A percentile compares a stretch with the other conserved stretches of the same genome.
Conservation (phyloP, 2,113 vertebrate species). For the Cathartes aura region DNA sequence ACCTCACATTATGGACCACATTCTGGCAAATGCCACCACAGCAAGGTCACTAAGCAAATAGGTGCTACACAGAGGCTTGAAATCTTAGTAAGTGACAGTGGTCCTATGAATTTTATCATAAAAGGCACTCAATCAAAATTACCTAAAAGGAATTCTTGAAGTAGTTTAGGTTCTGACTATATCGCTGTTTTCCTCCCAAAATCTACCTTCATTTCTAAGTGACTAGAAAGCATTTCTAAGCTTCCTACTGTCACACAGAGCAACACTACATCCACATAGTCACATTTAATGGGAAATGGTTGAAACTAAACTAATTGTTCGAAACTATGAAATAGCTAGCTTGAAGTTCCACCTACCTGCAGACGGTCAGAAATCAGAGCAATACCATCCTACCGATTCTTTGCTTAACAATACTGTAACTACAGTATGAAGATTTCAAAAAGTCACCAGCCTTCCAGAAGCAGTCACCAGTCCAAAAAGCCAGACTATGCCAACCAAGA, state of each 20-base stretch:
- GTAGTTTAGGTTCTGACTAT: background rate
- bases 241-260: background rate
- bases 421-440: background rate
- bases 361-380: background rate
- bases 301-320: background rate
- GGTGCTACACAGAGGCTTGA: background rate
- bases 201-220: background rate
- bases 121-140: background rate
- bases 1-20: background rate
- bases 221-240: background rate
- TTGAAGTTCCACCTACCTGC: background rate
- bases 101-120: background rate
- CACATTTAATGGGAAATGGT: background rate
- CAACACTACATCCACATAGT: background rate
- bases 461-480: background rate
- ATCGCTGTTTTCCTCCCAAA: background rate
- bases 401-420: background rate
- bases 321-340: background rate
- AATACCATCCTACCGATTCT: accelerated
- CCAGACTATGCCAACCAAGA: background rate
- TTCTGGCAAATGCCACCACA: background rate
- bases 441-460: background rate
- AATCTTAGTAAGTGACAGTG: background rate
- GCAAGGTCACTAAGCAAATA: background rate
- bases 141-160: background rate